A percentile compares a stretch with the other conserved stretches of the same genome.
Evolutionary conservation across 2,888 invertebrate genomes (phyloP).

Genomic region (Noctua comes): DNA sequence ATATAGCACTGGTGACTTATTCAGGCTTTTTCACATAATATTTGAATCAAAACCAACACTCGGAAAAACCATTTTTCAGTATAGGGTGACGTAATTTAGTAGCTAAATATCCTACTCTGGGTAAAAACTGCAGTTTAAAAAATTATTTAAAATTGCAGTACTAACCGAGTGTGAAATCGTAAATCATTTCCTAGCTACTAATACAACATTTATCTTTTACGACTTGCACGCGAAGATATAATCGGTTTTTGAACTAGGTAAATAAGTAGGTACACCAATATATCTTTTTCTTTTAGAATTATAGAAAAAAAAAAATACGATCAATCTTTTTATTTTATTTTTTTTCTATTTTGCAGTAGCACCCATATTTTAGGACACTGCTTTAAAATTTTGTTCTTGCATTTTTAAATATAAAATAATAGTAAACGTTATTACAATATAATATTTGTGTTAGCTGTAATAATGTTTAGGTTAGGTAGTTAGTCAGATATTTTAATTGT

Average conservation of each 20-base stretch:
- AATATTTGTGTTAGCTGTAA: neutral
- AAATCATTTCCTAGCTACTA: conserved; percentile 44
- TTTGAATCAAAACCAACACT: neutral
- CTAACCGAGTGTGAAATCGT: conserved; percentile 29
- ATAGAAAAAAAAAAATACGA: neutral
- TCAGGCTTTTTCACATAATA: neutral
- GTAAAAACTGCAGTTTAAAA: conserved; percentile 2
- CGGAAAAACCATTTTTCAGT: neutral
- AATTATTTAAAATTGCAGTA: conserved; percentile 13
- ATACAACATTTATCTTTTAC: conserved; percentile 49
- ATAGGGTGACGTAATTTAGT: neutral
- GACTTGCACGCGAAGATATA: conserved; percentile 33
- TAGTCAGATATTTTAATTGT: neutral
- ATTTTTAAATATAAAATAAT: neutral
- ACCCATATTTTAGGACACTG: neutral
- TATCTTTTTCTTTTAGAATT: neutral
- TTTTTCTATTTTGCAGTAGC: conserved; percentile 23
- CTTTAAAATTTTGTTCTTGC: neutral
- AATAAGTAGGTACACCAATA: neutral
- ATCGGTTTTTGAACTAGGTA: conserved; percentile 15
- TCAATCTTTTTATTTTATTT: no score
- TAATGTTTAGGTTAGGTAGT: neutral
- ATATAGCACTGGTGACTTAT: conserved; percentile 7
- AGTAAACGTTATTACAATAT: neutral
- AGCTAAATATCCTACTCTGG: neutral